Conservation (phyloP, 1,140 invertebrate genomes). For the Leptinotarsa texana region DNA sequence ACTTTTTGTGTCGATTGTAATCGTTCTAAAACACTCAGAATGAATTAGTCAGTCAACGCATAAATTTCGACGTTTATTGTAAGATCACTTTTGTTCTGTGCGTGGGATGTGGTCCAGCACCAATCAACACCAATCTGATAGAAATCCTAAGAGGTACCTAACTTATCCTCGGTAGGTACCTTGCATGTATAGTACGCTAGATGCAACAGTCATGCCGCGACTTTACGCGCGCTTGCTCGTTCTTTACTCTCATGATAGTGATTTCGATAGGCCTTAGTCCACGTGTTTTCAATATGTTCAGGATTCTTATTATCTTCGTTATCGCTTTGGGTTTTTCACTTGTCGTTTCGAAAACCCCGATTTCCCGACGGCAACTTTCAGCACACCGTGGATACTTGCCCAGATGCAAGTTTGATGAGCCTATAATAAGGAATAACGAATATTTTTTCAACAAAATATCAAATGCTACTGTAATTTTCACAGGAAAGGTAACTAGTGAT, state of each 20-base stretch:
- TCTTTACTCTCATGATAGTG: constrained; percentile 2
- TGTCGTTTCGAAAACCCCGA: constrained; percentile 13
- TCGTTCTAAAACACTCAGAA: too few species aligned
- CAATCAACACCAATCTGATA: constrained; percentile 44
- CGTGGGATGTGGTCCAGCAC: constrained; percentile 33
- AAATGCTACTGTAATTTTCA: constrained; percentile 68
- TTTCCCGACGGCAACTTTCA: constrained; percentile 10
- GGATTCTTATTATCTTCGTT: constrained; percentile 20
- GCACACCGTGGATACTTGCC: constrained; percentile 41
- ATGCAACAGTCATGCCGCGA: constrained; percentile 43
- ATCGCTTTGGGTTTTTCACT: constrained; percentile 17
- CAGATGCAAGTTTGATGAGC: constrained; percentile 61
- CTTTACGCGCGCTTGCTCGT: constrained; percentile 35
- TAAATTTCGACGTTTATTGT: too few species aligned
- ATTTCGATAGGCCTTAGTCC: too few species aligned
- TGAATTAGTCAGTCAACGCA: too few species aligned
- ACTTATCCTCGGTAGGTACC: constrained; percentile 37
- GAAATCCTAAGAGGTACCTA: constrained; percentile 33
- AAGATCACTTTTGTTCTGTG: background rate
- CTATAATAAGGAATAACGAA: constrained; percentile 64
- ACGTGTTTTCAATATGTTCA: constrained; percentile 12
- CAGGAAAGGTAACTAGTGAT: constrained; percentile 66
- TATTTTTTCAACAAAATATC: constrained; percentile 61
- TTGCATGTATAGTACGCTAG: constrained; percentile 35
- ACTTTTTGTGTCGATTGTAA: too few species aligned